Base-by-base conservation (phyloP, 2,888 invertebrate species). In the Malacosoma neustria region DNA sequence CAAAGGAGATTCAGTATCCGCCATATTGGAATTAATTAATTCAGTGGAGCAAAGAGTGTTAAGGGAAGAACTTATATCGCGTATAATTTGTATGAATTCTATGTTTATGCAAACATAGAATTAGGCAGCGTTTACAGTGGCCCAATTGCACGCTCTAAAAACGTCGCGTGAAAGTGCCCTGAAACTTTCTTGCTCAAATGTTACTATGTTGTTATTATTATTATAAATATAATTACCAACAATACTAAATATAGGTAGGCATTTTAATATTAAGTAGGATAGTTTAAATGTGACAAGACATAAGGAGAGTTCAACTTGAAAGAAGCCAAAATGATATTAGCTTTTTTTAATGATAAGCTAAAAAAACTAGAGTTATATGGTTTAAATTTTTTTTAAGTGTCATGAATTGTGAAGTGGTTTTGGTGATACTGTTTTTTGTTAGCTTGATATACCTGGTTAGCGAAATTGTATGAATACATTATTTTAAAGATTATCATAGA, bases 231-330 rank as follows among this genome's bases (percentile, higher is more conserved):
- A 37, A 55, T 36, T 59, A 65, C 62, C 72, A 74, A 72, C 72
- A 45, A 69, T 73, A 82, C 81, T 81, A 81, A 81, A 81, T n/a
- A 63, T 75, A 75, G n/a, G n/a, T n/a, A 72, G 68, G 72, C 73
- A 77, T 77, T 79, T 72, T 58, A 51, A 52, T 57, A 47, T 59
- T 57, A 54, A 51, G 38, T 62, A 64, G 57, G 47, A 50, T 66
- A 70, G 57, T 57, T 59, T 61, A 64, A 62, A 66, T 62, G 61
- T 58, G 50, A 69, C 82, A 82, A 82, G 84, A 81, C 84, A 80
- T 82, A 77, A 81, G 67, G 72, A 67, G 72, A 66, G 82, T 85
- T 85, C 85, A 84, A 85, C 85, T 85, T 84, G 73, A 84, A 84
- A 84, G 85, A 85, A 85, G 85, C 85, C 85, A 85, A 85, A 85